A percentile compares a stretch with the other conserved stretches of the same genome.
Conservation (phyloP, 1,140 invertebrate species). For the silkworm (Bombyx mori) region ASM3026992v2 NC_085134.1:10456001-10456500, state of each 20-base stretch:
- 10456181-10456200: background rate
- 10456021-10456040: background rate
- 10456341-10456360: slow-evolving; percentile 68
- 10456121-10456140: slow-evolving; percentile 80
- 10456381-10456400: background rate
- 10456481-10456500: too few relatives aligned
- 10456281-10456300: background rate
- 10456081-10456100: background rate
- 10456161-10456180: background rate
- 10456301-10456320: background rate
- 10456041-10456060: background rate
- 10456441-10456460: background rate
- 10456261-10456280: background rate
- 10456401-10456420: too few relatives aligned
- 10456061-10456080: background rate
- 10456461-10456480: background rate
- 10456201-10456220: background rate
- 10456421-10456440: too few relatives aligned
- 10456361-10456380: slow-evolving; percentile 87
- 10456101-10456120: slow-evolving; percentile 27
- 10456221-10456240: background rate
- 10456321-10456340: slow-evolving; percentile 21
- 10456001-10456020: background rate
- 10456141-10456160: slow-evolving; percentile 57
- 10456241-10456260: background rate